Base-by-base conservation (phyloP, 2,797 vertebrate genomes). In the Urophycis tenuis region DNA sequence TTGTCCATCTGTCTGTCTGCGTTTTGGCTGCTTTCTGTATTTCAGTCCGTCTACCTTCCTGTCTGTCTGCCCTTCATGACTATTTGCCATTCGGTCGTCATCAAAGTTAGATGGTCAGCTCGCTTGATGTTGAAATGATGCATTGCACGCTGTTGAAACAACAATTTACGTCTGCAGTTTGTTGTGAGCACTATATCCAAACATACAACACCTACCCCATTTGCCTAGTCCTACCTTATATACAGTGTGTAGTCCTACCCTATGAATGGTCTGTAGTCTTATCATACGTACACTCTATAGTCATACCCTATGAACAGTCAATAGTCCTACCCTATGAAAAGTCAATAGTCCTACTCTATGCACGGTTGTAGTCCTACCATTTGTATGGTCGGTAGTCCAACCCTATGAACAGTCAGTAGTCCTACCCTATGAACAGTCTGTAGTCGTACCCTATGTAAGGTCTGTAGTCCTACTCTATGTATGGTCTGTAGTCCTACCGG, bases 1-100 rank as follows among this genome's bases (percentile, higher is more conserved):
- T 32, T 70, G 67, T 70, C 67, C 30, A 30, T 32, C 39, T 81
- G 77, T 84, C 74, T 45, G 77, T 84, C 74, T 45, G 15, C 25
- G 4, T 39, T 69, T 29, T 67, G 60, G 60, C 60, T 67, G 60
- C 60, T 76, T 25, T 69, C 74, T 67, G 39, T 64, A n/a, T 67
- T 25, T 75, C 32, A 25, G 6, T 72, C 31, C 49, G 53, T 81
- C 25, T 30, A 60, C 78, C 34, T 76, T 29, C 35, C 34, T 70
- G n/a, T 45, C 78, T 71, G 76, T 36, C 72, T 70, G 25, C 29
- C 33, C 33, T 35, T 35, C 36, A 35, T 33, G 34, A 33, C 7
- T n/a, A 22, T 33, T 32, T 74, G 32, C 19, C 22, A 5, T 22
- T 74, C 19, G 33, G 31, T 74, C 22, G 29, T 67, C 60, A 67